Evolutionary conservation across 2,113 vertebrate genomes (phyloP).

Genomic region (Xiphophorus hellerii): DNA sequence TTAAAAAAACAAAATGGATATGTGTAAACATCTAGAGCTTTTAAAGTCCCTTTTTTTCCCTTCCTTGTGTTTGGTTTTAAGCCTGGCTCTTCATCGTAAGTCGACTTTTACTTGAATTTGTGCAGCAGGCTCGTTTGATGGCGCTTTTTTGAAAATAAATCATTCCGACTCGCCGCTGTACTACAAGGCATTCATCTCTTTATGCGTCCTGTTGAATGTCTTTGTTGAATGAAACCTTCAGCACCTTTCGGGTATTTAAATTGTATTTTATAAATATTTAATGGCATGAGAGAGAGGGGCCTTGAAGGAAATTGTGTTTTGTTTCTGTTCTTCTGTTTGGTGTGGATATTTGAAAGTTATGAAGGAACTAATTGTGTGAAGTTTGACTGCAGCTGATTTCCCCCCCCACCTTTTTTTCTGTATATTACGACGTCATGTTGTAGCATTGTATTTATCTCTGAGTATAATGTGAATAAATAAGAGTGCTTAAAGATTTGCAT

Average conservation of each 20-base stretch:
- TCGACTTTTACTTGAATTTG: slow-evolving; percentile 53
- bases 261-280: slow-evolving; percentile 44
- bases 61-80: slow-evolving; percentile 37
- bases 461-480: slow-evolving; percentile 68
- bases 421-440: slow-evolving; percentile 40
- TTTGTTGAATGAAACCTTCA: slow-evolving; percentile 41
- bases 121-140: slow-evolving; percentile 31
- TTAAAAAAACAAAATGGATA: slow-evolving; percentile 19
- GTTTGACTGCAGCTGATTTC: slow-evolving; percentile 31
- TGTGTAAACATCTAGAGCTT: slow-evolving; percentile 23
- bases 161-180: slow-evolving; percentile 26
- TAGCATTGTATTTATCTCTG: slow-evolving; percentile 39
- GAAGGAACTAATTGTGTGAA: slow-evolving; percentile 39
- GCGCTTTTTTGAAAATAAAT: slow-evolving; percentile 22
- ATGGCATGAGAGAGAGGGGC: neutral
- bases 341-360: slow-evolving; percentile 30
- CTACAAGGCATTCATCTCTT: slow-evolving; percentile 26
- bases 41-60: slow-evolving; percentile 35
- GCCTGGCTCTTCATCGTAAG: slow-evolving; percentile 26
- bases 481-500: slow-evolving; percentile 22
- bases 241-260: slow-evolving; percentile 45
- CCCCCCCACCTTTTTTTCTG: neutral
- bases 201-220: slow-evolving; percentile 51
- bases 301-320: slow-evolving; percentile 24
- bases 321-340: slow-evolving; percentile 37